Evolutionary conservation across 2,113 vertebrate species (phyloP).

Genomic region (Anguilla rostrata): DNA sequence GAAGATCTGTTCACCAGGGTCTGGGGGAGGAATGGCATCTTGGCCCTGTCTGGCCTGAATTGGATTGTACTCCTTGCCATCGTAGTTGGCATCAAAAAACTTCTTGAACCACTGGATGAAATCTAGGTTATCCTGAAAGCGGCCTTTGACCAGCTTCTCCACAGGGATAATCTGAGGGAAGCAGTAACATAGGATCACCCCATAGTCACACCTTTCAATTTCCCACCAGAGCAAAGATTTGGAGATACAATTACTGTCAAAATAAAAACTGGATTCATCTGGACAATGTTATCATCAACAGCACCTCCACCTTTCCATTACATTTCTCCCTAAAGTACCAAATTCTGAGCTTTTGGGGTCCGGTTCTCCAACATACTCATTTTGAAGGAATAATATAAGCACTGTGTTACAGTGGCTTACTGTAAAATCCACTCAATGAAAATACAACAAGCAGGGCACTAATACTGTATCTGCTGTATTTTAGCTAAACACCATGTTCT

Average conservation of each 20-base stretch:
- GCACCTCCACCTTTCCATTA: too few relatives aligned
- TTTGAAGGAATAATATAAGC: too few relatives aligned
- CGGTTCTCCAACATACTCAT: too few relatives aligned
- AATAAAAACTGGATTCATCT: not conserved
- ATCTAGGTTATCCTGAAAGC: conserved; percentile 98
- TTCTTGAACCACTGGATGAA: conserved; percentile 99
- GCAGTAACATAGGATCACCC: not conserved
- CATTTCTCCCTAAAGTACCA: too few relatives aligned
- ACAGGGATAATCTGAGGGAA: conserved; percentile 90
- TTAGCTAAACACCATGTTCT: too few relatives aligned
- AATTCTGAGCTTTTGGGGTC: too few relatives aligned
- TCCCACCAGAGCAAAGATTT: too few relatives aligned
- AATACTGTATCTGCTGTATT: too few relatives aligned
- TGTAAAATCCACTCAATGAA: too few relatives aligned
- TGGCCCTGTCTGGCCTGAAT: conserved; percentile 94
- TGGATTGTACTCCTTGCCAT: conserved; percentile 96
- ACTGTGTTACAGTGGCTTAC: too few relatives aligned
- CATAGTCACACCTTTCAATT: not conserved
- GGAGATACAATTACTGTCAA: not conserved
- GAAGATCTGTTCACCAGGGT: conserved; percentile 98
- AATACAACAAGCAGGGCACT: too few relatives aligned
- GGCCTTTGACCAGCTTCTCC: conserved; percentile 97
- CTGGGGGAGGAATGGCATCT: conserved; percentile 93
- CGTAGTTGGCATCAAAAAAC: conserved; percentile 98
- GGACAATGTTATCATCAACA: too few relatives aligned